Evolutionary conservation across 2,797 vertebrate genomes (phyloP), one percentile per base, ranked within the genome.

Genomic region (Sebastes aleutianus): DNA sequence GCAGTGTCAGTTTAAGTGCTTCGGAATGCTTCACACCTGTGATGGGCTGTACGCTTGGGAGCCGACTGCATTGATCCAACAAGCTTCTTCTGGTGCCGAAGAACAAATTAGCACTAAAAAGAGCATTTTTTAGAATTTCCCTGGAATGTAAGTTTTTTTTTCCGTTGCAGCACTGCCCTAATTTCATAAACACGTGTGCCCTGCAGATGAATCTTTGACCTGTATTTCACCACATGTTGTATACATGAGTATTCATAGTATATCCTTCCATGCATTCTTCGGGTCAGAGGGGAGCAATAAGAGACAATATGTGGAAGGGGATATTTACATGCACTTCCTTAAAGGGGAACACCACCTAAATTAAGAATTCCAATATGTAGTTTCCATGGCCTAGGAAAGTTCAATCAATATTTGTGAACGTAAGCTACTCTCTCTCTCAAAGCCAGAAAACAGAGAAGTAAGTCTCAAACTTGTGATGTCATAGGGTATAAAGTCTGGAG

Each of bases 281-380:
- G 32, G 80, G 72, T 91, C 79, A 82, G n/a, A 72, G 56, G 54
- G 43, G 76, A 78, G 82, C 87, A 84, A 72, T 83, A 81, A 65
- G 50, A 79, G 59, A 95, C 94, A 95, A 94, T 95, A 83, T 85
- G 87, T 89, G 95, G 95, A 95, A 95, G 87, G 62, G 93, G 91
- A 91, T 91, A 95, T 91, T 92, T 76, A 66, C 72, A 68, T 72
- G 22, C 27, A 84, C 88, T 87, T 95, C 94, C 94, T 86, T 64
- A 47, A 31, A 31, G 29, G 29, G 6, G 29, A 29, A 50, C 47
- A 53, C 18, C 18, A n/a, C 18, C 47, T n/a, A 53, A 53, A 53
- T 53, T n/a, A 53, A 53, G 47, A 53, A n/a, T 53, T 53, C 18
- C 47, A 53, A 53, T 53, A 53, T 53, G 18, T 53, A 20, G 47